phyloP scores from a whole-genome alignment of 2,888 invertebrate species.

The Drosophila picticornis region DNA sequence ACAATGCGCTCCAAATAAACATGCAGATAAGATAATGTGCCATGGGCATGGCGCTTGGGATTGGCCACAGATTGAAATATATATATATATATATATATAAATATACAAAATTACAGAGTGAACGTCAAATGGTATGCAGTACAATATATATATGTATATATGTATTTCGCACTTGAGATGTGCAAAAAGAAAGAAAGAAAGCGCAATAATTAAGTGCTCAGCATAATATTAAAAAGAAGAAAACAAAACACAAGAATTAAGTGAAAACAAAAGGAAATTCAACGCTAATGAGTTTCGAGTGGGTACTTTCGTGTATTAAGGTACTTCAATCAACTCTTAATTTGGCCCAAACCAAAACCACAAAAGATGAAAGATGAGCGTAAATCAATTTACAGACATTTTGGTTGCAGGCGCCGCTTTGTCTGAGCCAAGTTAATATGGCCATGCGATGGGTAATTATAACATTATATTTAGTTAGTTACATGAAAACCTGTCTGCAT shows the following conservation, averaged over 20 bases:
- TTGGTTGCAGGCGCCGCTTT: slow-evolving; percentile 1
- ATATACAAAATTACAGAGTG: slow-evolving; percentile 26
- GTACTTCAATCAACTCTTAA: slow-evolving; percentile 10
- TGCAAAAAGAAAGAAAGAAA: slow-evolving; percentile 32
- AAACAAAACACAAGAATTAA: slow-evolving; percentile 12
- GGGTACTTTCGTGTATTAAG: slow-evolving; percentile 15
- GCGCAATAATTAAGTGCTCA: slow-evolving; percentile 48
- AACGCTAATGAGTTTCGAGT: slow-evolving; percentile 37
- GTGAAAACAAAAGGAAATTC: slow-evolving; percentile 19
- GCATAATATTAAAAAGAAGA: not conserved
- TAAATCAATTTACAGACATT: slow-evolving; percentile 15
- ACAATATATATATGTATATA: not conserved
- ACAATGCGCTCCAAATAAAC: slow-evolving; percentile 72
- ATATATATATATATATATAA: slow-evolving; percentile 37
- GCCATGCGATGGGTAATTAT: not conserved
- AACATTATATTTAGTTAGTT: not conserved
- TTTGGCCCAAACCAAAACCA: not conserved
- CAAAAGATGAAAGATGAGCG: slow-evolving; percentile 1
- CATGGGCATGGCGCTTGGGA: slow-evolving; percentile 26
- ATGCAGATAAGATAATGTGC: slow-evolving; percentile 50
- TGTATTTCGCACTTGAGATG: slow-evolving; percentile 20
- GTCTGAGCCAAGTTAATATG: slow-evolving; percentile 2
- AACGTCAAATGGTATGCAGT: slow-evolving; percentile 16
- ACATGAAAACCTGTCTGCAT: not conserved
- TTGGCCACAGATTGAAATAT: slow-evolving; percentile 56